Evolutionary conservation across 2,113 vertebrate genomes (phyloP).

Genomic region (Myrmecophaga tridactyla): DNA sequence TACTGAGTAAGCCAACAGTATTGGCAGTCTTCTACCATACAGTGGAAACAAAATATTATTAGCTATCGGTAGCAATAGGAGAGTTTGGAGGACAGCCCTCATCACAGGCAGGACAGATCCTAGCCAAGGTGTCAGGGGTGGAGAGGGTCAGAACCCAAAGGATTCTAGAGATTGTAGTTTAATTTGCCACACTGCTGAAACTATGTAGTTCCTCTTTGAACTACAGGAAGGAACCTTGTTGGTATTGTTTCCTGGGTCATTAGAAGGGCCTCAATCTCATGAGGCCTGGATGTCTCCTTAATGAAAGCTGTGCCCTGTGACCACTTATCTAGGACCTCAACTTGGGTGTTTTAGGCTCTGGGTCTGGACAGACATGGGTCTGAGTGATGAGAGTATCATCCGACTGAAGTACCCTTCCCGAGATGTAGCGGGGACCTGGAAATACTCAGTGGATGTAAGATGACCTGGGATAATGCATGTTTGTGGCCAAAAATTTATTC

Average conservation of each 20-base stretch:
- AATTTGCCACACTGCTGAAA: not conserved
- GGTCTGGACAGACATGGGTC: not conserved
- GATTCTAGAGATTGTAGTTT: not conserved
- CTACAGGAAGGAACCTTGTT: too few species aligned
- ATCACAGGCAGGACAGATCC: not conserved
- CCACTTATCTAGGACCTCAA: not conserved
- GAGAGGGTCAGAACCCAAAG: not conserved
- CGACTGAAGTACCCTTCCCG: not conserved
- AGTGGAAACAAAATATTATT: not conserved
- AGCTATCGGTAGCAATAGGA: not conserved
- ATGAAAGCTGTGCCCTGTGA: not conserved
- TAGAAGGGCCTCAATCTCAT: not conserved
- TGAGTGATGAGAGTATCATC: not conserved
- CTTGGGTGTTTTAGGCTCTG: not conserved
- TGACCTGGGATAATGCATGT: not conserved
- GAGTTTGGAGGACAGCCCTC: not conserved
- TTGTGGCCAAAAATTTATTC: not conserved
- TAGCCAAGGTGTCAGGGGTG: too few species aligned
- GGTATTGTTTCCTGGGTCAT: not conserved
- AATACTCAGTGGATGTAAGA: not conserved
- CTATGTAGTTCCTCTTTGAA: too few species aligned
- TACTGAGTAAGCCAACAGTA: not conserved
- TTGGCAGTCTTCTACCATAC: not conserved
- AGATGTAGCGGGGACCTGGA: not conserved
- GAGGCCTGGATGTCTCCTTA: not conserved